A percentile compares a stretch with the other conserved stretches of the same genome.
Conservation (phyloP, 2,113 vertebrate species). For the Vombatus ursinus region DNA sequence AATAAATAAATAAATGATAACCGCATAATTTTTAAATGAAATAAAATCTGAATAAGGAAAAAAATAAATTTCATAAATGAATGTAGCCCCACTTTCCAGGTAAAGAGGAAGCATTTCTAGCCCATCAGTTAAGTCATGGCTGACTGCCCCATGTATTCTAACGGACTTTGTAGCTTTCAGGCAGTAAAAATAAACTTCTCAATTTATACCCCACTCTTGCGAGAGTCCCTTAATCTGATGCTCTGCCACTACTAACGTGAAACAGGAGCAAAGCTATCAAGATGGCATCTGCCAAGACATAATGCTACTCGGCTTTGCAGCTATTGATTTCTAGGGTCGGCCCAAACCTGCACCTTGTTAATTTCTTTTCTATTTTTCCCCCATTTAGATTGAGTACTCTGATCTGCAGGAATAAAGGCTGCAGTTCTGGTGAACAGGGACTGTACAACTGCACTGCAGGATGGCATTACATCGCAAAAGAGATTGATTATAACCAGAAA, state of each 20-base stretch:
- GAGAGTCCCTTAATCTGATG: slow-evolving; percentile 46
- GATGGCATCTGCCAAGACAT: slow-evolving; percentile 23
- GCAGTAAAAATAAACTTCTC: slow-evolving; percentile 64
- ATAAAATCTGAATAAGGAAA: background rate
- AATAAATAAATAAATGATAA: background rate
- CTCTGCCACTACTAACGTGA: background rate
- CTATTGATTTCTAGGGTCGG: background rate
- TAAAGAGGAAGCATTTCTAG: slow-evolving; percentile 36
- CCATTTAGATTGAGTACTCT: slow-evolving; percentile 23
- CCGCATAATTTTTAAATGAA: background rate
- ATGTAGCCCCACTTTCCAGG: background rate
- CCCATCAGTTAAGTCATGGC: background rate
- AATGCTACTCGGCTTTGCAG: background rate
- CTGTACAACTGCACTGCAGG: background rate
- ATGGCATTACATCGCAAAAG: background rate
- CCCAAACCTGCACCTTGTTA: slow-evolving; percentile 18
- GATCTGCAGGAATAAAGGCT: slow-evolving; percentile 48
- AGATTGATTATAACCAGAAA: background rate
- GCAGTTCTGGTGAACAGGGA: background rate
- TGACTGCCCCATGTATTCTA: slow-evolving; percentile 39
- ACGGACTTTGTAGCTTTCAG: slow-evolving; percentile 53
- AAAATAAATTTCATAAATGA: slow-evolving; percentile 10
- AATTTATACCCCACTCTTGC: slow-evolving; percentile 35
- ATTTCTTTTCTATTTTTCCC: background rate
- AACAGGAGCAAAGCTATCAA: background rate